Evolutionary conservation across 1,140 invertebrate species (phyloP).

Genomic region (Calycopis cecrops): DNA sequence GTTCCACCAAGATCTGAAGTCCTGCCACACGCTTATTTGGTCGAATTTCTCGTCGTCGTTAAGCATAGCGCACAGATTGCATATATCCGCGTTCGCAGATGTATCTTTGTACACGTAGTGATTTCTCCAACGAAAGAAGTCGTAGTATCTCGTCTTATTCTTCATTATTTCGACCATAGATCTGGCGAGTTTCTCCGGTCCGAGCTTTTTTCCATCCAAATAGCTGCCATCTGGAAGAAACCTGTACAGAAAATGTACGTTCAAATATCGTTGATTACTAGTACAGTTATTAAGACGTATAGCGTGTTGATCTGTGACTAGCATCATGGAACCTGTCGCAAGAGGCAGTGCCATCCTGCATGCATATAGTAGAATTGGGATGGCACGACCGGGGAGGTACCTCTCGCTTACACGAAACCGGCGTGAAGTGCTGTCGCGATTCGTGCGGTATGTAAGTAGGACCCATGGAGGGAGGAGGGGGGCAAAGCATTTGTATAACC

Average conservation of each 20-base stretch:
- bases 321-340: too few relatives aligned
- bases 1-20: constrained; percentile 31
- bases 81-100: constrained; percentile 19
- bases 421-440: too few relatives aligned
- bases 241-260: constrained; percentile 3
- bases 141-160: constrained; percentile 14
- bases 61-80: constrained; percentile 25
- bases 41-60: constrained; percentile 26
- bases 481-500: too few relatives aligned
- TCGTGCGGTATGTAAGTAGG: too few relatives aligned
- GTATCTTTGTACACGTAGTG: constrained; percentile 24
- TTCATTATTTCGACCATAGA: constrained; percentile 11
- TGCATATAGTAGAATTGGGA: too few relatives aligned
- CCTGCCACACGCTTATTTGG: constrained; percentile 20
- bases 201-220: constrained; percentile 1
- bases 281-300: too few relatives aligned
- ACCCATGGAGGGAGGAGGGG: too few relatives aligned
- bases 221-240: constrained; percentile 18
- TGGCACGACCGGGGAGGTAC: too few relatives aligned
- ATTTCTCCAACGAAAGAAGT: constrained; percentile 29
- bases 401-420: too few relatives aligned
- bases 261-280: too few relatives aligned
- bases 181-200: constrained; percentile 2
- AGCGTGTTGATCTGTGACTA: too few relatives aligned
- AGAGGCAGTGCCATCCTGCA: too few relatives aligned